Evolutionary conservation across 2,113 vertebrate genomes (phyloP), one percentile per base, ranked within the genome.

Genomic region (Zapornia atra): DNA sequence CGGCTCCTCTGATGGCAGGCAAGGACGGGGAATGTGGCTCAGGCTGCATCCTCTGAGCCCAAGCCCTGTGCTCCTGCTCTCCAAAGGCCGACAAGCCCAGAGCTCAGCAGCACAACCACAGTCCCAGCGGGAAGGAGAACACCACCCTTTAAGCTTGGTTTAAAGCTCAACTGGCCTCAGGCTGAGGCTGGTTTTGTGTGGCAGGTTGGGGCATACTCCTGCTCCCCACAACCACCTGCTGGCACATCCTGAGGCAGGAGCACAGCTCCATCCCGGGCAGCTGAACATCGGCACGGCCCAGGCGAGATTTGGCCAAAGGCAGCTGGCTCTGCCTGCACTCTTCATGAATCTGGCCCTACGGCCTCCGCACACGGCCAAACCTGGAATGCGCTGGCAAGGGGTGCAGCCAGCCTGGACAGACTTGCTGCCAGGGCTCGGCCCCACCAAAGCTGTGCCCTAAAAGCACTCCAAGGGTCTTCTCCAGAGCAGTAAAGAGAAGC

Each of bases 281-380:
- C 48, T 0, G 1, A 38, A 40, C 5, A 6, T 22, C 13, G 11
- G 53, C 3, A 1, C 0, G 1, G 29, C 53, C 50, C 64, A n/a
- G 83, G 60, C 4, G 0, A 31, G 89, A 26, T 59, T 33, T 85
- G 95, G 87, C 92, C 3, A 2, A 15, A 3, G 60, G 48, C 34
- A 73, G 69, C 34, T 96, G 96, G 96, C 95, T 92, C 72, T 40
- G 76, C 82, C 68, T 0, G 16, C 0, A 40, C 64, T 96, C 88
- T 88, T 65, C 59, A 77, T 10, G 79, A 92, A 92, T 77, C 92
- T 95, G 95, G 90, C 83, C 16, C 65, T 22, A 5, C 6, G 1
- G 2, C 3, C 25, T 10, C 83, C 4, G 0, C 2, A 17, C 15
- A 2, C 1, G 1, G 95, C 96, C 96, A 97, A 97, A 75, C 92